phyloP scores from a whole-genome alignment of 1,140 invertebrate genomes.

The Eubasilissa regina region DNA sequence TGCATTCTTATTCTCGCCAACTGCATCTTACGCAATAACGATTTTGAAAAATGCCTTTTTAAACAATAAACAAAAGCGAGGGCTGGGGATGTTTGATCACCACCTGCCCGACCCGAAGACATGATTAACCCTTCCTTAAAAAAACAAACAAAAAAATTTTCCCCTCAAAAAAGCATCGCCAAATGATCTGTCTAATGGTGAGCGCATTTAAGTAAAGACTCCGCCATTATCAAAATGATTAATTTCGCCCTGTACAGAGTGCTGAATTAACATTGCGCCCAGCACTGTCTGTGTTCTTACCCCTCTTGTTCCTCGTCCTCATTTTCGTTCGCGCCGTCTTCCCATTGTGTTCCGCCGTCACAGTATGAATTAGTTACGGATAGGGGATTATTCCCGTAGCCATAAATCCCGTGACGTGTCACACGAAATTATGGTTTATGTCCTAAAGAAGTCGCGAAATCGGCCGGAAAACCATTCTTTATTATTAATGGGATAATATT shows the following conservation, averaged over 20 bases:
- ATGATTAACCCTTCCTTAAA: slow-evolving; percentile 44
- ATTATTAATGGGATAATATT: slow-evolving; percentile 58
- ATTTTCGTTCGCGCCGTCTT: slow-evolving; percentile 16
- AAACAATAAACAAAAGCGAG: slow-evolving; percentile 33
- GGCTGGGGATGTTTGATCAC: no score
- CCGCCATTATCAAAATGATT: slow-evolving; percentile 38
- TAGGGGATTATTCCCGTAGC: slow-evolving; percentile 37
- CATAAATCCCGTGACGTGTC: slow-evolving; percentile 51
- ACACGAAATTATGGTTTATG: slow-evolving; percentile 60
- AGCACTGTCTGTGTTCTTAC: background rate
- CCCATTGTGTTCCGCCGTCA: slow-evolving; percentile 11
- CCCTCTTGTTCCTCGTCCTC: slow-evolving; percentile 30
- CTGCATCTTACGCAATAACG: slow-evolving; percentile 42
- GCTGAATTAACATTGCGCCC: slow-evolving; percentile 24
- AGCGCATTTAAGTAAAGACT: slow-evolving; percentile 27
- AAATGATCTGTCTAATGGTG: slow-evolving; percentile 40
- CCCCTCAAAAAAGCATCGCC: slow-evolving; percentile 13
- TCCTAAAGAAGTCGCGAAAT: slow-evolving; percentile 59
- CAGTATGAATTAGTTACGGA: slow-evolving; percentile 41
- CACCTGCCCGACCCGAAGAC: background rate
- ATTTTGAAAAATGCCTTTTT: slow-evolving; percentile 47
- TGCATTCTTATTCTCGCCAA: slow-evolving; percentile 20
- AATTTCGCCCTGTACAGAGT: slow-evolving; percentile 16
- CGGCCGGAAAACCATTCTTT: slow-evolving; percentile 59
- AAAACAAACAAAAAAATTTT: slow-evolving; percentile 34